Conservation (phyloP, 2,888 invertebrate species). For the Drosophila greeni region DNA sequence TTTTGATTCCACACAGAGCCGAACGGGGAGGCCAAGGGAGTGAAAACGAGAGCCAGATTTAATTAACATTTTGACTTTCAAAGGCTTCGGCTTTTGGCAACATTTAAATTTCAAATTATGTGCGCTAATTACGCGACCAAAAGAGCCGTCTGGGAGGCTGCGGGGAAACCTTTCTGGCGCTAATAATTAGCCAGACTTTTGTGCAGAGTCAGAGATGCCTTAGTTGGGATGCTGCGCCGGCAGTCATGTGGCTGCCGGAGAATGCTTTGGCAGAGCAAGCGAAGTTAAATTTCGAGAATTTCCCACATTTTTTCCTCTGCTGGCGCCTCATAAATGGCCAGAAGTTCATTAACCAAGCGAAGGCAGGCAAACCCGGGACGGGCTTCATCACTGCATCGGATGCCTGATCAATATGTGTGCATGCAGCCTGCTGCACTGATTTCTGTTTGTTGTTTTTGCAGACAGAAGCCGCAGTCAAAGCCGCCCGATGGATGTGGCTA, state of each 20-base stretch:
- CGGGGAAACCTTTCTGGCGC: constrained; percentile 59
- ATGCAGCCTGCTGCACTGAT: constrained; percentile 37
- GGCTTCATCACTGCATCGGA: constrained; percentile 35
- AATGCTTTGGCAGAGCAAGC: constrained; percentile 2
- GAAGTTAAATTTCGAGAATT: constrained; percentile 19
- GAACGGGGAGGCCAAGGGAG: neutral
- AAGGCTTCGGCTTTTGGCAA: constrained; percentile 73
- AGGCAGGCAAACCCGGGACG: constrained; percentile 2
- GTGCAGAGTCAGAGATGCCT: constrained; percentile 50
- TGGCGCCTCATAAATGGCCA: constrained; percentile 24
- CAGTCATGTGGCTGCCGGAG: constrained; percentile 24
- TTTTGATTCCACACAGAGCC: constrained; percentile 38
- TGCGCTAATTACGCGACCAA: constrained; percentile 64
- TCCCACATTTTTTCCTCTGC: neutral
- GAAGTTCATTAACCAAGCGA: constrained; percentile 65
- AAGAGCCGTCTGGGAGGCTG: constrained; percentile 1
- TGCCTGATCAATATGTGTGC: constrained; percentile 49
- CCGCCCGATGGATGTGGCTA: constrained; percentile 23
- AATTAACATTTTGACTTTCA: constrained; percentile 72
- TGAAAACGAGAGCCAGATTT: constrained; percentile 51
- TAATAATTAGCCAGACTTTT: constrained; percentile 69
- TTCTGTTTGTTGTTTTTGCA: constrained; percentile 51
- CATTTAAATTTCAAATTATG: constrained; percentile 75
- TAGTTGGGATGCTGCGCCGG: constrained; percentile 44
- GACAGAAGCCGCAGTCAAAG: constrained; percentile 29